Evolutionary conservation across 2,888 invertebrate genomes (phyloP).

Genomic region (Drosophila pseudotalamancana): DNA sequence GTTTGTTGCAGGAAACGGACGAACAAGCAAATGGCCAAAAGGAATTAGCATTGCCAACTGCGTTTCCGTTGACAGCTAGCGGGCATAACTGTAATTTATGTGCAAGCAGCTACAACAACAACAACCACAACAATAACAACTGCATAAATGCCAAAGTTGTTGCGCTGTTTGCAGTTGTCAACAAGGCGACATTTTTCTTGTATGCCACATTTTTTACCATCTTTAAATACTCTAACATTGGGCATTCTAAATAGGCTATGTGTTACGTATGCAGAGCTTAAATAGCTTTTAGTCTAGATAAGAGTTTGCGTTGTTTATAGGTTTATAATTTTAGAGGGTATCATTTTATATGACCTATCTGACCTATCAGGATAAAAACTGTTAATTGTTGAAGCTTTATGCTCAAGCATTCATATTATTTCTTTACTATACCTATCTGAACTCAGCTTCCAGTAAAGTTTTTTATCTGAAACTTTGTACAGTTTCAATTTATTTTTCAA

Average conservation of each 20-base stretch:
- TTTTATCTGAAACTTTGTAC: background rate
- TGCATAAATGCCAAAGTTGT: conserved; percentile 6
- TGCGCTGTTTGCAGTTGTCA: conserved; percentile 32
- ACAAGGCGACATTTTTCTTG: conserved; percentile 38
- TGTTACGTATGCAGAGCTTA: background rate
- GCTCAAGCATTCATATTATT: too few relatives aligned
- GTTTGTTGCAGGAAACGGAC: conserved; percentile 50
- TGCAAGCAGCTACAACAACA: conserved; percentile 25
- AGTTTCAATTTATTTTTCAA: too few relatives aligned
- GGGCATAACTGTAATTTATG: conserved; percentile 64
- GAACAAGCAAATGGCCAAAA: conserved; percentile 44
- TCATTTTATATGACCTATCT: too few relatives aligned
- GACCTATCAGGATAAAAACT: too few relatives aligned
- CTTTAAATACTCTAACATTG: background rate
- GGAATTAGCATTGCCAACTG: conserved; percentile 72
- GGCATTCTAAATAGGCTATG: background rate
- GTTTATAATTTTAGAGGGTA: background rate
- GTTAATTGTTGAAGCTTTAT: too few relatives aligned
- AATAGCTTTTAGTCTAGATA: background rate
- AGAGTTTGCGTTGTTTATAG: background rate
- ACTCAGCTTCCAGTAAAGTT: background rate
- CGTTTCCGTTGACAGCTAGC: conserved; percentile 59
- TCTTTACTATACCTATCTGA: background rate
- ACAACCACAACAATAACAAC: conserved; percentile 7
- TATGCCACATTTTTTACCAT: conserved; percentile 11